Evolutionary conservation across 2,797 vertebrate species (phyloP).

Genomic region (Melanotaenia pygmaea): DNA sequence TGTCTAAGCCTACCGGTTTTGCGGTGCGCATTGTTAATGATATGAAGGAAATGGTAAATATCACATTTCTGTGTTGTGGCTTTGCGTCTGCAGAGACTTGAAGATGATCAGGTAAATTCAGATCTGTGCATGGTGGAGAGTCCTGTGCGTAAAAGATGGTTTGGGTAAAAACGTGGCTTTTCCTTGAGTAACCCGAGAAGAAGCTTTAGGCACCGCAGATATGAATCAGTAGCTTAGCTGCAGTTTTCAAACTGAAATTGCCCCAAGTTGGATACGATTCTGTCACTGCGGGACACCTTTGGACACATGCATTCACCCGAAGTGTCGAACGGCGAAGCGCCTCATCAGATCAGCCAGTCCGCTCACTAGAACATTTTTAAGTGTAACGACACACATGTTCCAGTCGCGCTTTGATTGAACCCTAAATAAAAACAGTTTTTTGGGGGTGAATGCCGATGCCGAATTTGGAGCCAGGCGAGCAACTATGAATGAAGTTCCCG

Average conservation of each 20-base stretch:
- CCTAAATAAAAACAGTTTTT: slow-evolving; percentile 3
- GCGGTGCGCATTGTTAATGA: neutral
- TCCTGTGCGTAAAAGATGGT: slow-evolving; percentile 42
- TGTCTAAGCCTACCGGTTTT: slow-evolving; percentile 2
- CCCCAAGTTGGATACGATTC: neutral
- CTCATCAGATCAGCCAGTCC: slow-evolving; percentile 5
- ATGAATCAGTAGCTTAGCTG: too few species aligned
- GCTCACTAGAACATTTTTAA: neutral
- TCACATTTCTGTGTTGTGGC: neutral
- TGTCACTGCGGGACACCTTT: neutral
- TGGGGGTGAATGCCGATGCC: neutral
- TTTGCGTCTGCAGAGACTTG: neutral
- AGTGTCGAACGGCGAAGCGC: neutral
- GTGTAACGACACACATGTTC: neutral
- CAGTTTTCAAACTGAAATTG: neutral
- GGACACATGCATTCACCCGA: neutral
- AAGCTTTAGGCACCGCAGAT: too few species aligned
- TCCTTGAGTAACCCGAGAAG: too few species aligned
- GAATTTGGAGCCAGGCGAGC: neutral
- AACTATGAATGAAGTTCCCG: slow-evolving; percentile 47
- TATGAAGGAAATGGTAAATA: neutral
- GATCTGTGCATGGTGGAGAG: slow-evolving; percentile 9
- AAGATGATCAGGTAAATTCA: slow-evolving; percentile 26
- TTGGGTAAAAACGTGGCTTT: neutral
- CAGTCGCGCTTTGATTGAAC: neutral